These are phyloP conservation scores for Dolichomitus sp. DNA, from an alignment of 2,888 invertebrate genomes.

Conservation along the genomic window DNA sequence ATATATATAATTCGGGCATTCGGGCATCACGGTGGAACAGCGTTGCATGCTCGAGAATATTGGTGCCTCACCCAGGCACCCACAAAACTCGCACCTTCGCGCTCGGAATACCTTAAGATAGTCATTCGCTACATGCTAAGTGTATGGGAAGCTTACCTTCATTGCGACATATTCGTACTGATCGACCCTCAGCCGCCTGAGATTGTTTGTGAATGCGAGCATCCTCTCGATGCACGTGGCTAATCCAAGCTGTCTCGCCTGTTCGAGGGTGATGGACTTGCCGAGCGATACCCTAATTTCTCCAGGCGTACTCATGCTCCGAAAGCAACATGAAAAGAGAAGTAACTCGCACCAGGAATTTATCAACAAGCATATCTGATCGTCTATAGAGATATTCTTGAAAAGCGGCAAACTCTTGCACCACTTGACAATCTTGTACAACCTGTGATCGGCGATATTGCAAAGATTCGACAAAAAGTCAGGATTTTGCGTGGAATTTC, in stretches of 20 bases:
- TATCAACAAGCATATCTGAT: slow-evolving; percentile 98
- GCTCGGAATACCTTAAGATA: too few relatives aligned
- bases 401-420: slow-evolving; percentile 98
- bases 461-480: slow-evolving; percentile 96
- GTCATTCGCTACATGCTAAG: neutral
- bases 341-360: slow-evolving; percentile 99
- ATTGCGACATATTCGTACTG: slow-evolving; percentile 98
- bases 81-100: too few relatives aligned
- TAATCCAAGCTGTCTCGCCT: slow-evolving; percentile 92
- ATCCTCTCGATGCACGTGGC: slow-evolving; percentile 97
- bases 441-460: slow-evolving; percentile 97
- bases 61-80: too few relatives aligned
- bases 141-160: slow-evolving; percentile 90
- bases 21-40: too few relatives aligned
- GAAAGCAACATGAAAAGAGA: slow-evolving; percentile 97
- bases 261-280: slow-evolving; percentile 89
- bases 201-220: slow-evolving; percentile 97
- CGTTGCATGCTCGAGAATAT: too few relatives aligned
- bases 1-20: too few relatives aligned
- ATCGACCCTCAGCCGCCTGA: slow-evolving; percentile 95
- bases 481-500: slow-evolving; percentile 87
- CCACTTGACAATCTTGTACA: slow-evolving; percentile 99
- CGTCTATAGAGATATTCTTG: slow-evolving; percentile 98
- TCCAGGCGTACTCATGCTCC: slow-evolving; percentile 96
- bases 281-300: slow-evolving; percentile 93